phyloP scores from a whole-genome alignment of 2,888 invertebrate genomes.

The Halictus quadricinctus region DNA sequence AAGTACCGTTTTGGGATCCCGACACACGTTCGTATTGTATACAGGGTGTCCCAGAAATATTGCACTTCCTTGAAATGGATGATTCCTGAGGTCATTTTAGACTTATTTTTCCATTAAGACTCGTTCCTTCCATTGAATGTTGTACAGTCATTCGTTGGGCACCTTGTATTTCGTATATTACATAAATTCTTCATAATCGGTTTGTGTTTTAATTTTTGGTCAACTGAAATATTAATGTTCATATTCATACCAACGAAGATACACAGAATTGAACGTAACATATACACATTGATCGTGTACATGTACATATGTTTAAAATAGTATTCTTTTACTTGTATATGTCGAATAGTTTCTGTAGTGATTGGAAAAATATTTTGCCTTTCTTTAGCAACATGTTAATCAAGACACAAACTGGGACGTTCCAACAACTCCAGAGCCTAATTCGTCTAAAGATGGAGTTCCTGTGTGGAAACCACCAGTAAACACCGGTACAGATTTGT shows the following conservation, averaged over 20 bases:
- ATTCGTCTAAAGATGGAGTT: constrained; percentile 84
- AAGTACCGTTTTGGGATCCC: no score
- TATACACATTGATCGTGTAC: background rate
- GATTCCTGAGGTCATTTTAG: no score
- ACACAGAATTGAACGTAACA: background rate
- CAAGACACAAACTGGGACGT: constrained; percentile 98
- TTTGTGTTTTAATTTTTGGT: background rate
- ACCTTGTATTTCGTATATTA: background rate
- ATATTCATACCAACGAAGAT: background rate
- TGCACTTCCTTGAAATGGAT: no score
- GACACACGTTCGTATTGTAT: no score
- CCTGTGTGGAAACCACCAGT: constrained; percentile 94
- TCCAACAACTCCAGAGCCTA: constrained; percentile 93
- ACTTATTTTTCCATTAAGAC: no score
- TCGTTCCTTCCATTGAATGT: no score
- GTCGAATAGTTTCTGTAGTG: background rate
- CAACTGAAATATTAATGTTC: no score
- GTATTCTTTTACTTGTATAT: background rate
- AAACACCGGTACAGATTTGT: constrained; percentile 95
- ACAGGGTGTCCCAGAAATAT: no score
- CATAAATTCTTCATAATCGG: background rate
- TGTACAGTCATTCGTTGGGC: no score
- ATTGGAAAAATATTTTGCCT: background rate
- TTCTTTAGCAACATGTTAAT: constrained; percentile 91
- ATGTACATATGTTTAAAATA: background rate